Conservation (phyloP, 1,140 invertebrate genomes). For the Cephus cinctus region DNA sequence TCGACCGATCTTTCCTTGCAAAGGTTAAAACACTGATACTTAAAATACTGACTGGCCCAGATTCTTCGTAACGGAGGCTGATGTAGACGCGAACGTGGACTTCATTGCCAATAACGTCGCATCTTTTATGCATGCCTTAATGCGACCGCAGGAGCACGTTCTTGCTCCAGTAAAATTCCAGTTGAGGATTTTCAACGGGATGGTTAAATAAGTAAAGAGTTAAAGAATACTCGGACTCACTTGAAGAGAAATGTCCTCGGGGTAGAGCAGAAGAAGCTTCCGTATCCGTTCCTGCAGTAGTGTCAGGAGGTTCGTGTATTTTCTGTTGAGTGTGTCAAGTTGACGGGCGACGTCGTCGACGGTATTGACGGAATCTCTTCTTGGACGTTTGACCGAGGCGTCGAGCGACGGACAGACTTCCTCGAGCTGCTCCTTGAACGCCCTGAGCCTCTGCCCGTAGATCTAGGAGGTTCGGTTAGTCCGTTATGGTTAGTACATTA, state of each 20-base stretch:
- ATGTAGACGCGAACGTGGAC: neutral
- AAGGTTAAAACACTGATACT: conserved; percentile 7
- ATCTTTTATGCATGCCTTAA: no score
- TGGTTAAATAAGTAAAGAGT: no score
- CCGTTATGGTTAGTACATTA: conserved; percentile 51
- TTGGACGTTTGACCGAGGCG: conserved; percentile 54
- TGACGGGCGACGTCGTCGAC: conserved; percentile 82
- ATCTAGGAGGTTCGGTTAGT: conserved; percentile 67
- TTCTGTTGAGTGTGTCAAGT: conserved; percentile 81
- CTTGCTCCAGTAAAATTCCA: no score
- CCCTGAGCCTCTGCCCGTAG: conserved; percentile 82
- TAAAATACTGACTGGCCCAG: conserved; percentile 5
- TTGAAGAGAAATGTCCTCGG: conserved; percentile 52
- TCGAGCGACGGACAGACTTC: conserved; percentile 83
- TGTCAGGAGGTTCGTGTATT: conserved; percentile 75
- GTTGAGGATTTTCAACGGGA: no score
- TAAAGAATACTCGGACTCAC: conserved; percentile 39
- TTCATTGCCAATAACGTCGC: conserved; percentile 1
- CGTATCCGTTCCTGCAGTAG: conserved; percentile 64
- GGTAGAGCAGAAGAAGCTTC: conserved; percentile 49
- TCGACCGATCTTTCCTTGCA: neutral
- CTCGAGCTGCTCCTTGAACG: conserved; percentile 85
- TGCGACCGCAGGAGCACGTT: no score
- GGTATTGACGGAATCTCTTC: conserved; percentile 48
- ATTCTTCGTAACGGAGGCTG: neutral